Conservation (phyloP, 2,113 vertebrate genomes). For the Oenanthe oenanthe region DNA sequence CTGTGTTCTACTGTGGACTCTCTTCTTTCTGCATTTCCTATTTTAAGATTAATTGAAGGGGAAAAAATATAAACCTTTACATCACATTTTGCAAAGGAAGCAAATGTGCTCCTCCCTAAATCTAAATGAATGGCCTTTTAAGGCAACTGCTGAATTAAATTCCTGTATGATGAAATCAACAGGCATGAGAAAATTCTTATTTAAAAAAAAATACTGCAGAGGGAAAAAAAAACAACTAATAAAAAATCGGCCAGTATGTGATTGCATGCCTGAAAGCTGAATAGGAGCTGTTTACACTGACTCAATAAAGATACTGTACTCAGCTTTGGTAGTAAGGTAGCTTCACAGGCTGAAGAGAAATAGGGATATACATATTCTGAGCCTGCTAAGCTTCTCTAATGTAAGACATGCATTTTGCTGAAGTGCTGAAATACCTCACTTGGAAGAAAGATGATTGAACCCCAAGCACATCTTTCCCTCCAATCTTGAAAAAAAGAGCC, state of each 20-base stretch:
- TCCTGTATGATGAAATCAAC: slow-evolving; percentile 58
- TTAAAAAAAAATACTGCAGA: slow-evolving; percentile 34
- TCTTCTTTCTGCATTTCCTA: background rate
- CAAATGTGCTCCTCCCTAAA: slow-evolving; percentile 30
- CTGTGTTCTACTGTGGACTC: background rate
- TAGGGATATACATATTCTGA: slow-evolving; percentile 43
- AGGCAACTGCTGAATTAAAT: slow-evolving; percentile 64
- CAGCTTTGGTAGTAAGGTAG: slow-evolving; percentile 48
- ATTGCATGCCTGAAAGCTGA: background rate
- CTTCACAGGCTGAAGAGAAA: slow-evolving; percentile 65
- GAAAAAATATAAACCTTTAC: background rate
- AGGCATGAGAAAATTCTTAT: slow-evolving; percentile 21
- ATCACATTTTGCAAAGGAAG: slow-evolving; percentile 50
- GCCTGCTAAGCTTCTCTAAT: slow-evolving; percentile 69
- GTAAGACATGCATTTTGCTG: slow-evolving; percentile 51
- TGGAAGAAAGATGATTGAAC: background rate
- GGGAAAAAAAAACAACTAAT: background rate
- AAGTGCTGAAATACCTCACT: slow-evolving; percentile 35
- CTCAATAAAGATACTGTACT: slow-evolving; percentile 35
- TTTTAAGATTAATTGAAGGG: background rate
- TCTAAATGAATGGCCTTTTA: slow-evolving; percentile 63
- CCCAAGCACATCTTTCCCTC: background rate
- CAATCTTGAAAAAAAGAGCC: background rate
- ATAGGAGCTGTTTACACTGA: slow-evolving; percentile 27
- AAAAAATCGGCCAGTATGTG: background rate